phyloP scores from a whole-genome alignment of 2,888 invertebrate genomes.

The Pterostichus madidus region DNA sequence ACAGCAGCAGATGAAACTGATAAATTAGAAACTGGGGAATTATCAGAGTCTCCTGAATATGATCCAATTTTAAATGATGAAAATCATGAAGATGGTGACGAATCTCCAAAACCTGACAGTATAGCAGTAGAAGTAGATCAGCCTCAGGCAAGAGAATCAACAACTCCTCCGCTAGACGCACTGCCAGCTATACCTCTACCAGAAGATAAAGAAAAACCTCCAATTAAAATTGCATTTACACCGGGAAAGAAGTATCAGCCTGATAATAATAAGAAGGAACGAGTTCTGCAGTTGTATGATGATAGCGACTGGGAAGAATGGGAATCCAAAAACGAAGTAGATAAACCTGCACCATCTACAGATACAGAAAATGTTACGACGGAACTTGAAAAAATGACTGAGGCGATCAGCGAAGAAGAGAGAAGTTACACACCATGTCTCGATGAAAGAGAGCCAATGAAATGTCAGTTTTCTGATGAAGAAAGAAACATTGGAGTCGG shows the following conservation, averaged over 20 bases:
- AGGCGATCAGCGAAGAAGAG: constrained; percentile 84
- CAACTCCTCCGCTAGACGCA: constrained; percentile 23
- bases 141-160: constrained; percentile 31
- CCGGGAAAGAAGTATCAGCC: constrained; percentile 68
- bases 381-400: constrained; percentile 78
- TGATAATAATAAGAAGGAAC: constrained; percentile 66
- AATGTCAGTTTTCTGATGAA: constrained; percentile 68
- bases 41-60: constrained; percentile 11
- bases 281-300: constrained; percentile 66
- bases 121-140: constrained; percentile 31
- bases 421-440: constrained; percentile 87
- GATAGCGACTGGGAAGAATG: constrained; percentile 68
- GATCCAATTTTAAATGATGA: too few species aligned
- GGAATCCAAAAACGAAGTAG: constrained; percentile 63
- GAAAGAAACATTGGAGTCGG: constrained; percentile 73
- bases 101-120: constrained; percentile 67
- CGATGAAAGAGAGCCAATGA: constrained; percentile 80
- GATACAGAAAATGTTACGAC: constrained; percentile 45
- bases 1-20: constrained; percentile 70
- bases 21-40: constrained; percentile 67
- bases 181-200: constrained; percentile 27
- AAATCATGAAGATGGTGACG: constrained; percentile 68
- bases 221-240: constrained; percentile 57
- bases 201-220: constrained; percentile 41
- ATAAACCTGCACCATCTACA: constrained; percentile 28